phyloP scores from a whole-genome alignment of 2,113 vertebrate genomes.

The Pangasianodon gigas region DNA sequence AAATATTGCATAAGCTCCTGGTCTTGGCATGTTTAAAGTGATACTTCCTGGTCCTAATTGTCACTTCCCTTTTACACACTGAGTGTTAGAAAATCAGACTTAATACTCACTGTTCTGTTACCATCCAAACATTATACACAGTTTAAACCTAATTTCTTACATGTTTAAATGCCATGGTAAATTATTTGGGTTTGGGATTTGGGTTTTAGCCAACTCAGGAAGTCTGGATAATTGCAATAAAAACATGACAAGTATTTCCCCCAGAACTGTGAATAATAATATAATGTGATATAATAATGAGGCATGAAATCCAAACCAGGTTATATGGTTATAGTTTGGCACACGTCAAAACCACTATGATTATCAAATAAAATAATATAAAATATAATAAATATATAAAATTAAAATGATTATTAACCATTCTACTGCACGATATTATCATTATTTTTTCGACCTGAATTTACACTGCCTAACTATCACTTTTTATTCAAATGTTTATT shows the following conservation, averaged over 20 bases:
- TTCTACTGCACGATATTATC: neutral
- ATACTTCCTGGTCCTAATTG: slow-evolving; percentile 11
- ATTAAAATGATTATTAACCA: neutral
- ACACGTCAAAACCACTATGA: neutral
- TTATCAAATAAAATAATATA: neutral
- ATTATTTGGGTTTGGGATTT: neutral
- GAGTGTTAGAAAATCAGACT: neutral
- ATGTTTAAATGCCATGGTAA: neutral
- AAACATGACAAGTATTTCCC: neutral
- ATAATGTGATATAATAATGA: neutral
- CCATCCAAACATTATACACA: neutral
- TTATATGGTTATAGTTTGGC: neutral
- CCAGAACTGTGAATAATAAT: neutral
- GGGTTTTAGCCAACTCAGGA: neutral
- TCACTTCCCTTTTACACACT: neutral
- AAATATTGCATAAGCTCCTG: slow-evolving; percentile 42
- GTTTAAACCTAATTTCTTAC: neutral
- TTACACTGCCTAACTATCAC: neutral
- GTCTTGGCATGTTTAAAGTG: slow-evolving; percentile 6
- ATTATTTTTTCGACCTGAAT: neutral
- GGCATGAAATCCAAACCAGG: neutral
- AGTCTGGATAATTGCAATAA: neutral
- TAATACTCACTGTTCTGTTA: neutral
- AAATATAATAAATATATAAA: neutral
- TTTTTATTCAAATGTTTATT: neutral